Evolutionary conservation across 1,140 invertebrate species (phyloP).

Genomic region (Latrodectus geometricus): DNA sequence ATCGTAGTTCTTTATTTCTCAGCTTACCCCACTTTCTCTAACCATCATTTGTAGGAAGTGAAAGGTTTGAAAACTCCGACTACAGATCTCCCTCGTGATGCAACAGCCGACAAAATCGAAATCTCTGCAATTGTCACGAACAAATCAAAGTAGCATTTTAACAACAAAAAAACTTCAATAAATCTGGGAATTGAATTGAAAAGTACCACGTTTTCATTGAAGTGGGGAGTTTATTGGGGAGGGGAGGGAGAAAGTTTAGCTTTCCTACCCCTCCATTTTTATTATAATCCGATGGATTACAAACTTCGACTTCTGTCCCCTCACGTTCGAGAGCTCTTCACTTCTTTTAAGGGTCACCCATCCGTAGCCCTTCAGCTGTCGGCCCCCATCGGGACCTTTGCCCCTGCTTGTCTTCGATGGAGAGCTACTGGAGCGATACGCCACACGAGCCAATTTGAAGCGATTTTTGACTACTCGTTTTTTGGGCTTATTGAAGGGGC

Average conservation of each 20-base stretch:
- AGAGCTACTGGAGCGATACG: background rate
- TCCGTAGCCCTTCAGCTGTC: constrained; percentile 33
- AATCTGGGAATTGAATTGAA: background rate
- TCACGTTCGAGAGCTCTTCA: constrained; percentile 28
- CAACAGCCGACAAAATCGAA: background rate
- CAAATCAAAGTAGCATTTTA: constrained; percentile 17
- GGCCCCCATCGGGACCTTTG: background rate
- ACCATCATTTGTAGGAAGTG: too few relatives aligned
- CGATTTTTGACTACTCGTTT: background rate
- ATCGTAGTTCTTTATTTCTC: too few relatives aligned
- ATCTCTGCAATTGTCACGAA: background rate
- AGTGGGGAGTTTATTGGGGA: background rate
- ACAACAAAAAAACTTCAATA: constrained; percentile 2
- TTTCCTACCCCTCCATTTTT: constrained; percentile 1
- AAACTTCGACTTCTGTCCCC: background rate
- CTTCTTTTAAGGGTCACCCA: constrained; percentile 50
- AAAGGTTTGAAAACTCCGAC: too few relatives aligned
- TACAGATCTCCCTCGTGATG: too few relatives aligned
- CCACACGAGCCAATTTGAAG: constrained; percentile 18
- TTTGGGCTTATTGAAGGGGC: background rate
- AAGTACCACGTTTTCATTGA: background rate
- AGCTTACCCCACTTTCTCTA: too few relatives aligned
- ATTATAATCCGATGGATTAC: background rate
- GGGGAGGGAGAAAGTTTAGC: background rate
- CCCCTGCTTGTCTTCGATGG: background rate